phyloP scores from a whole-genome alignment of 2,797 vertebrate genomes.

The Poecilia wingei region DNA sequence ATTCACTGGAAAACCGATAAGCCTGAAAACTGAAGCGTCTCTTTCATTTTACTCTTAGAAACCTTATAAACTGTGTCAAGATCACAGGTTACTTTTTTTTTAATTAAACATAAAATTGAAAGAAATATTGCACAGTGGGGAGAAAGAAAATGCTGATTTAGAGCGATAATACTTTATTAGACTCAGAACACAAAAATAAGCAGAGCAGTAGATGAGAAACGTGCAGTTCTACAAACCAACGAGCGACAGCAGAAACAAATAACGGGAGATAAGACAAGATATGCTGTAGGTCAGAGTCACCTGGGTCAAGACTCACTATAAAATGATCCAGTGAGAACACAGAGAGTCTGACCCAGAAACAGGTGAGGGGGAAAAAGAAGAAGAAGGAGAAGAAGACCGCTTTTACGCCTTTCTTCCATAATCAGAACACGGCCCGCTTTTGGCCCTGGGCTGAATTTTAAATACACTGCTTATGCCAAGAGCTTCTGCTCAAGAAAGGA shows the following conservation, averaged over 20 bases:
- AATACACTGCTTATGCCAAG: slow-evolving; percentile 61
- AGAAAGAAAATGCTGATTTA: neutral
- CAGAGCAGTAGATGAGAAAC: neutral
- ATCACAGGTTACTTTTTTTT: neutral
- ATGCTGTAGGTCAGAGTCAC: neutral
- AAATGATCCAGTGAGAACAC: neutral
- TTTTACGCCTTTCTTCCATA: slow-evolving; percentile 34
- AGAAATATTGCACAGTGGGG: neutral
- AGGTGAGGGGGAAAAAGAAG: neutral
- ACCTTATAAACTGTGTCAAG: neutral
- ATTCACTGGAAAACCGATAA: neutral
- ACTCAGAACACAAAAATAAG: neutral
- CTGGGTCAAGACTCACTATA: neutral
- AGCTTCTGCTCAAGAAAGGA: slow-evolving; percentile 35
- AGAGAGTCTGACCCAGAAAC: neutral
- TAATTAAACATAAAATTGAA: neutral
- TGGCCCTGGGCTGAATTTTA: slow-evolving; percentile 55
- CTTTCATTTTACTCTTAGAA: neutral
- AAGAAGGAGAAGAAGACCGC: neutral
- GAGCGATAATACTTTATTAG: neutral
- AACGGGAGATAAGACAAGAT: neutral
- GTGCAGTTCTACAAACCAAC: neutral
- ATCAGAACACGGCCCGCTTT: slow-evolving; percentile 55
- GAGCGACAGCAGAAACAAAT: neutral
- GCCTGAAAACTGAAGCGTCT: neutral